Base-by-base conservation (phyloP, 2,797 vertebrate genomes). In the Gymnocypris eckloni region DNA sequence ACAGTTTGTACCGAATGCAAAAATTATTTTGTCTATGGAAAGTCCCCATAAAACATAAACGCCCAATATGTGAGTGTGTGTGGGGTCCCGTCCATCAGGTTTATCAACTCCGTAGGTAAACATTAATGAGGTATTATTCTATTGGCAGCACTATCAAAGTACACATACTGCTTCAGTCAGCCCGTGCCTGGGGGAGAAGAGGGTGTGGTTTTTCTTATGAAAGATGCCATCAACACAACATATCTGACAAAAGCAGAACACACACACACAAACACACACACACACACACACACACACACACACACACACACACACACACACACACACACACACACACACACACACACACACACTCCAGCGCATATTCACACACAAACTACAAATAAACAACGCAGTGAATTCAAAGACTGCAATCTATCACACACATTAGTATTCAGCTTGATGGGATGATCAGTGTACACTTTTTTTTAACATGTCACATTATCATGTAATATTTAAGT, bases 21-120 rank as follows among this genome's bases (percentile, higher is more conserved):
- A 20, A 20, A 8, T 8, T 1, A 37, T 67, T 16, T 33, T 16
- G 13, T 67, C 64, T 67, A 37, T 37, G 66, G 28, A 67, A 67
- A 67, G 33, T 67, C 66, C 33, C 33, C 15, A 33, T 37, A 10
- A 37, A 18, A 67, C 28, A 67, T 67, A 18, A 33, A 67, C 37
- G 18, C 16, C 13, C 33, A 37, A 66, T 6, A 8, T 22, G 56
- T 52, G n/a, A 50, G 20, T 52, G 28, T 71, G 54, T 84, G 69
- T 84, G 70, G 52, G 91, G 93, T 93, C 94, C 90, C 88, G 94
- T 93, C 93, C 83, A 71, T 95, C 94, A 94, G 95, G 95, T 95
- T 95, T 93, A 88, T 91, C 70, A 85, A 91, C 93, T 94, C 87
- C 87, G 90, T 92, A 89, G 88, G 92, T 92, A 93, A 95, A 94